Percentiles rank a stretch among this genome's conserved stretches.
These are phyloP conservation scores for Oplegnathus fasciatus DNA, from an alignment of 2,113 vertebrate species.

Conservation along the genomic window DNA sequence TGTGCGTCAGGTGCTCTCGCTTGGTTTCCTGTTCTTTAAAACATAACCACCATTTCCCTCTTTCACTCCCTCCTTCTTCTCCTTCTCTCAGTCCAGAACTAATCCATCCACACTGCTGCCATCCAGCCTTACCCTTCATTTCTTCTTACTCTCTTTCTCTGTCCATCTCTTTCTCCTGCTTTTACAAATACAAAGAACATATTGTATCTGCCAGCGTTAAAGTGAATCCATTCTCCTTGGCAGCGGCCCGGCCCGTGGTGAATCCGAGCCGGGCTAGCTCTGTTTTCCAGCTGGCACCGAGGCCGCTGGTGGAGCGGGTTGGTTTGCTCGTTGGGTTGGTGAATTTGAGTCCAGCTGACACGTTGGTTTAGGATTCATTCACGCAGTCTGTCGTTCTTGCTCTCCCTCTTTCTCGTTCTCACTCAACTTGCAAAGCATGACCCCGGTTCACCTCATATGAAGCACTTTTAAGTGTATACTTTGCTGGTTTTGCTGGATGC, in stretches of 20 bases:
- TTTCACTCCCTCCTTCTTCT: constrained; percentile 42
- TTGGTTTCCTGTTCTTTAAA: constrained; percentile 80
- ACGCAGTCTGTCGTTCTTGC: constrained; percentile 49
- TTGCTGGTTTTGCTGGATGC: background rate
- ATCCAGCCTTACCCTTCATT: constrained; percentile 41
- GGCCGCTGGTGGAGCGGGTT: constrained; percentile 49
- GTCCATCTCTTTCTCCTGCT: constrained; percentile 61
- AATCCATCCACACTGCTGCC: constrained; percentile 30
- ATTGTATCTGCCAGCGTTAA: constrained; percentile 75
- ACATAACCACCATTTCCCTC: constrained; percentile 58
- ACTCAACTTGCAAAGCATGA: constrained; percentile 20
- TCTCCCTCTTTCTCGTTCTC: constrained; percentile 32
- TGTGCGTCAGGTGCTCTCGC: constrained; percentile 83
- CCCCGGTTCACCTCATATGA: constrained; percentile 46
- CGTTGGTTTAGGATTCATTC: constrained; percentile 71
- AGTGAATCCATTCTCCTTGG: constrained; percentile 77
- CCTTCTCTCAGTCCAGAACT: constrained; percentile 40
- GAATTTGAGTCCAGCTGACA: constrained; percentile 70
- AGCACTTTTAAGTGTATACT: constrained; percentile 3
- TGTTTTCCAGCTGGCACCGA: constrained; percentile 72
- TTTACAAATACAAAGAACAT: constrained; percentile 76
- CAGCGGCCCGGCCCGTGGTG: constrained; percentile 52
- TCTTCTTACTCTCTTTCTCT: constrained; percentile 26
- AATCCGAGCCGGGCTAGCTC: constrained; percentile 64
- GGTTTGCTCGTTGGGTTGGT: constrained; percentile 55